These are phyloP conservation scores for Lepidochitona cinerea DNA, from an alignment of 2,888 invertebrate genomes.

Conservation along the genomic window DNA sequence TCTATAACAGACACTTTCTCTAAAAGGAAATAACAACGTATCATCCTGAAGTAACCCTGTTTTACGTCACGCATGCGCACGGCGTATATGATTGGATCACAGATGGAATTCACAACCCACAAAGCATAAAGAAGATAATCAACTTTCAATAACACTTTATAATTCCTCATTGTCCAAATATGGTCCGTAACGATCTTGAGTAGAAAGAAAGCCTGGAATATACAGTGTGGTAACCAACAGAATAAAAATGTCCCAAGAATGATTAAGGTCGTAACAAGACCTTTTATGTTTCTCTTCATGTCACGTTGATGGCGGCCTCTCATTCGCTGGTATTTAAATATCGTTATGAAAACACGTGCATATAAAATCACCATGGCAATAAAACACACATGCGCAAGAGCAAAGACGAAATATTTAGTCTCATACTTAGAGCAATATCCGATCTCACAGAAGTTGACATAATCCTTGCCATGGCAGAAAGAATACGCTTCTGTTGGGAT, in stretches of 20 bases:
- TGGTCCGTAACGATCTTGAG: not conserved
- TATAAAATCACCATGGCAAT: slow-evolving; percentile 51
- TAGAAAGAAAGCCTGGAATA: slow-evolving; percentile 33
- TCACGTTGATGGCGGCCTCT: slow-evolving; percentile 16
- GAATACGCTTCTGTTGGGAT: slow-evolving; percentile 13
- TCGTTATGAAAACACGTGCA: slow-evolving; percentile 37
- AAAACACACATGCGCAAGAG: slow-evolving; percentile 46
- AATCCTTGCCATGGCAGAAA: slow-evolving; percentile 19
- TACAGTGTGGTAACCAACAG: slow-evolving; percentile 57
- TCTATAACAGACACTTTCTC: not conserved
- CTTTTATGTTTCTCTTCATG: slow-evolving; percentile 46
- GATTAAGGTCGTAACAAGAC: slow-evolving; percentile 52
- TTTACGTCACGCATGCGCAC: slow-evolving; percentile 49
- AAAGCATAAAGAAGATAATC: slow-evolving; percentile 48
- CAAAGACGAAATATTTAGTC: slow-evolving; percentile 53
- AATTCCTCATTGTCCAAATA: not conserved
- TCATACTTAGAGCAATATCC: slow-evolving; percentile 49
- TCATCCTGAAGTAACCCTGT: slow-evolving; percentile 38
- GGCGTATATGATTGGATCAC: slow-evolving; percentile 56
- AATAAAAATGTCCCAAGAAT: slow-evolving; percentile 55
- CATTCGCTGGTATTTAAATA: slow-evolving; percentile 16
- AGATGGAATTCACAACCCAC: slow-evolving; percentile 44
- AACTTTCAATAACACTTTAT: slow-evolving; percentile 18
- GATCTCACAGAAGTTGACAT: slow-evolving; percentile 56
- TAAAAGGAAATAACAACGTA: slow-evolving; percentile 6